Evolutionary conservation across 2,888 invertebrate species (phyloP), one percentile per base, ranked within the genome.

Genomic region (Gisinianus flammeolus): DNA sequence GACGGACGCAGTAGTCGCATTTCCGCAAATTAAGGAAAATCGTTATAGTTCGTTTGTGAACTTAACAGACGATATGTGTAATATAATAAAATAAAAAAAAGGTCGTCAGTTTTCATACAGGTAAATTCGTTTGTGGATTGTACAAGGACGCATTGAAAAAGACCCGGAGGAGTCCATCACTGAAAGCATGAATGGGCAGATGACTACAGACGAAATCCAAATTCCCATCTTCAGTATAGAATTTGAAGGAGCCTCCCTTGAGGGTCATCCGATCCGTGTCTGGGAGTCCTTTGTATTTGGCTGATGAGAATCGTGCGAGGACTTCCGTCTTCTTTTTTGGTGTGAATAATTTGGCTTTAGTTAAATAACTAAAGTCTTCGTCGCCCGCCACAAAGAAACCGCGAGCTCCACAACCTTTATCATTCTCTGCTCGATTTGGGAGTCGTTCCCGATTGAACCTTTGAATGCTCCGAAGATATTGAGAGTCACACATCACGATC

Each of bases 191-290:
- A 96, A 87, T 96, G 12, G 28, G 30, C 3, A 67, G 19, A 16
- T 67, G 97, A 87, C 93, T 94, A 19, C 97, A 97, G 35, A 96
- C 96, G 82, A 97, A 88, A 88, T 97, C 97, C 96, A 96, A 96
- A 85, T 93, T 92, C 10, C 96, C 96, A 85, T 95, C 95, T 83
- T 95, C 94, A 0, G 95, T 94, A 87, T 97, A 97, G 87, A 97
- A 95, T 87, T 97, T 97, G 0, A 97, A 89, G 10, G 97, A 94
- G 87, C 97, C 97, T 35, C 97, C 83, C 28, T 79, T 76, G 0
- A 81, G 71, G 73, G 54, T 54, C 4, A 54, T 54, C 16, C 54
- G 4, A 16, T 54, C n/a, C 54, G n/a, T n/a, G 16, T 19, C 54
- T 8, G 54, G n/a, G n/a, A 16, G 19, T 3, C 54, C 54, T 54